Evolutionary conservation across 2,113 vertebrate species (phyloP).

Genomic region (Vombatus ursinus): DNA sequence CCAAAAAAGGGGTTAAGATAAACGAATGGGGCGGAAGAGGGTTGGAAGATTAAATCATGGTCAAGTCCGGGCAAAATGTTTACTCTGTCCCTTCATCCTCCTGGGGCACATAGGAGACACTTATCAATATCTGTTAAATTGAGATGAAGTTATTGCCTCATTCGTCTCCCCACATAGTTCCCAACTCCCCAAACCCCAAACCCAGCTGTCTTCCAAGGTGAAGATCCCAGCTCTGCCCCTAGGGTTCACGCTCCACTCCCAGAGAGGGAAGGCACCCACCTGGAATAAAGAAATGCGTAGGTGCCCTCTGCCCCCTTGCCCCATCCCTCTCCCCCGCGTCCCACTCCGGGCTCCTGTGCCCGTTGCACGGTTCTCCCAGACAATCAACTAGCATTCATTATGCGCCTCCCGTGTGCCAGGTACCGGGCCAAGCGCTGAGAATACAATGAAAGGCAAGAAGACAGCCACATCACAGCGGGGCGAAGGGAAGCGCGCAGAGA

Average conservation of each 20-base stretch:
- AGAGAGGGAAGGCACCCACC: neutral
- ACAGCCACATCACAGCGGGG: neutral
- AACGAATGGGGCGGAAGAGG: neutral
- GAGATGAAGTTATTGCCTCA: neutral
- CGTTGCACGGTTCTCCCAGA: constrained; percentile 15
- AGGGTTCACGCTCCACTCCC: neutral
- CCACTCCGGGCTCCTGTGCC: neutral
- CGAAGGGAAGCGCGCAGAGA: neutral
- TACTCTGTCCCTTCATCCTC: neutral
- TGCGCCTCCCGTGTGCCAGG: neutral
- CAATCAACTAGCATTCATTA: neutral
- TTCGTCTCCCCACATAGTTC: neutral
- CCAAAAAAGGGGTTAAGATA: neutral
- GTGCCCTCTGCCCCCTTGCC: neutral
- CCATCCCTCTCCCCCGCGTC: constrained; percentile 1
- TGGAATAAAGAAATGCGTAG: neutral
- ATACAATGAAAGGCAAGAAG: neutral
- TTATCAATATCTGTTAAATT: neutral
- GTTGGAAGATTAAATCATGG: neutral
- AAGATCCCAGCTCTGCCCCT: neutral
- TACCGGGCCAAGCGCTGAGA: neutral
- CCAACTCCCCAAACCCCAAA: neutral
- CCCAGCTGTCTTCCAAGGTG: no score
- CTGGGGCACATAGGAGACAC: neutral
- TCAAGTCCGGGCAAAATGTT: neutral